Base-by-base conservation (phyloP, 2,113 vertebrate genomes). In the Mormyrus lacerda region DNA sequence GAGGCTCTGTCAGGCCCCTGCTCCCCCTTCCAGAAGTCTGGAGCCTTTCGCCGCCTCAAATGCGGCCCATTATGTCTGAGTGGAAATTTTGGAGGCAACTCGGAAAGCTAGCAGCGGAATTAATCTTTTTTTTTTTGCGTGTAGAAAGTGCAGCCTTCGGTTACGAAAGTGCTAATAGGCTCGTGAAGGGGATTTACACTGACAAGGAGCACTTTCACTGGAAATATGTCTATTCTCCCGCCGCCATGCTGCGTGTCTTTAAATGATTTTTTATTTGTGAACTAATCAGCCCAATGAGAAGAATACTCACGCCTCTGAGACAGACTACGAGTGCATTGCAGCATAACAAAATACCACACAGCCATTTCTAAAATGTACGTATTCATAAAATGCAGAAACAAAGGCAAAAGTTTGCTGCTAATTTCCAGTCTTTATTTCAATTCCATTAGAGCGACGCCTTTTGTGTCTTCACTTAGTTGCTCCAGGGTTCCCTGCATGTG, bases 351-450 rank as follows among this genome's bases (percentile, higher is more conserved):
- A 45, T 27, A 13, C 85, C 9, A 44, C 44, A 84, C 47, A 42
- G 47, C 10, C 1, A n/a, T 79, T 31, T 27, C 47, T 51, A n/a
- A n/a, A 31, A 90, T 87, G 83, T 88, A n/a, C 89, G 87, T 90
- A 91, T 90, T 89, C 87, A 82, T 87, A 90, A 90, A 17, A 90
- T 89, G 89, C 86, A 47, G 87, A 93, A 93, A 93, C 47, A 88
- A 83, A 31, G 24, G 73, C 27, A 48, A 24, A 51, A 90, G 91
- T 92, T 93, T 91, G 90, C 83, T 35, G 3, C 89, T 90, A 93
- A 94, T 94, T 93, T 89, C 90, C 42, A 88, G 91, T 91, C 90
- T 93, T 93, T 91, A 73, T 89, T 92, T 93, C 91, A 91, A 93
- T 93, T 93, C 91, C 91, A 65, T 91, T 93, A 93, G 86, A 90